A percentile compares a stretch with the other conserved stretches of the same genome.
These are phyloP conservation scores for Cloeon dipterum DNA, from an alignment of 2,888 invertebrate genomes.

Conservation along the genomic window DNA sequence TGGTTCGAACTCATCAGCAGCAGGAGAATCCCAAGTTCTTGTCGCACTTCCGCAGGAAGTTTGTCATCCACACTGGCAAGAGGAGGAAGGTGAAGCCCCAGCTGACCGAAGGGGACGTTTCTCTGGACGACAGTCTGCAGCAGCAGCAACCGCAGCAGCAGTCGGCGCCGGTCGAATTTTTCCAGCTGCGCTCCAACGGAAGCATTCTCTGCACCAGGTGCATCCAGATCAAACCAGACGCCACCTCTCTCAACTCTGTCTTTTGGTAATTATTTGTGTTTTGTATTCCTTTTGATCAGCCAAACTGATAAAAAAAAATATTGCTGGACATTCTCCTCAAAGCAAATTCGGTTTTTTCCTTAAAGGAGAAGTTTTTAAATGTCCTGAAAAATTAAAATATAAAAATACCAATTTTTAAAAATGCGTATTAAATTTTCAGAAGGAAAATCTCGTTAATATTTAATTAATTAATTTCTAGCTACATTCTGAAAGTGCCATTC, in stretches of 20 bases:
- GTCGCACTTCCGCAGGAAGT: slow-evolving; percentile 87
- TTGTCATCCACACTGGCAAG: slow-evolving; percentile 78
- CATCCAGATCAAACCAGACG: slow-evolving; percentile 74
- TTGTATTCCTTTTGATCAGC: too few species aligned
- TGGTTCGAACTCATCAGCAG: slow-evolving; percentile 90
- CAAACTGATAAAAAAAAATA: too few species aligned
- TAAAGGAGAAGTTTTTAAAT: too few species aligned
- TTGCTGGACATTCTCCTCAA: too few species aligned
- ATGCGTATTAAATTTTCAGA: too few species aligned
- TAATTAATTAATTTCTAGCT: too few species aligned
- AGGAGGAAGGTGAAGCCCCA: slow-evolving; percentile 8
- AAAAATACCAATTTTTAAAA: too few species aligned
- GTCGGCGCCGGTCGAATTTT: slow-evolving; percentile 49
- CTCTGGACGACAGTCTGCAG: neutral
- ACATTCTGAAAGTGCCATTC: slow-evolving; percentile 79
- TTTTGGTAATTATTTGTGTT: too few species aligned
- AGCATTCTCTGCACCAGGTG: slow-evolving; percentile 80
- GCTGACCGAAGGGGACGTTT: neutral
- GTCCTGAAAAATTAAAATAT: too few species aligned
- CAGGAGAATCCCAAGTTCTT: slow-evolving; percentile 97
- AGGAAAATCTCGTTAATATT: too few species aligned
- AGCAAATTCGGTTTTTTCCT: too few species aligned
- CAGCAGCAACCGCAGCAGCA: neutral
- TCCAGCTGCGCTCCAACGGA: slow-evolving; percentile 88
- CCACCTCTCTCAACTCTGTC: slow-evolving; percentile 66